These are phyloP conservation scores for Melanerpes formicivorus DNA, from an alignment of 2,113 vertebrate genomes.

Conservation along the genomic window DNA sequence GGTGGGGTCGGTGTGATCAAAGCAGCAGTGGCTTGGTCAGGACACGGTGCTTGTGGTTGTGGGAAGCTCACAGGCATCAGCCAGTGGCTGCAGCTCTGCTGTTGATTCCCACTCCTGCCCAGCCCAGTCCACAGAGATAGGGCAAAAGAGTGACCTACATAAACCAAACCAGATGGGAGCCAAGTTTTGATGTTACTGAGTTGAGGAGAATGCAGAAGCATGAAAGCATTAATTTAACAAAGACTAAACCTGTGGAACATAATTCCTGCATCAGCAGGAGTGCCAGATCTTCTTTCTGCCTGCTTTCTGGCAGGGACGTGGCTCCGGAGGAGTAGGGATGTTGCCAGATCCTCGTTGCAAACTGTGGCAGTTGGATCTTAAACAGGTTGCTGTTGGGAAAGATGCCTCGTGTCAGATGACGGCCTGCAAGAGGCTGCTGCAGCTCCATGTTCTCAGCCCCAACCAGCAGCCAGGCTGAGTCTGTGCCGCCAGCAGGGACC, in stretches of 20 bases:
- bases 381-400: background rate
- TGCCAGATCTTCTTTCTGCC: background rate
- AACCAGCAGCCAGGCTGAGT: background rate
- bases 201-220: background rate
- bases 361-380: background rate
- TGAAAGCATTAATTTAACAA: background rate
- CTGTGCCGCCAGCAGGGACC: background rate
- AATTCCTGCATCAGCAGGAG: background rate
- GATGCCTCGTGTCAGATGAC: background rate
- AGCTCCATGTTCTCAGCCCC: rapidly evolving
- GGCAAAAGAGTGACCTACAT: constrained; percentile 29
- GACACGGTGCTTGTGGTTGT: background rate
- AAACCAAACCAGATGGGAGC: background rate
- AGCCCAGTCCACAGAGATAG: background rate
- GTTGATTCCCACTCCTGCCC: background rate
- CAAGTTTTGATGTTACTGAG: background rate
- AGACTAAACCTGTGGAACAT: background rate
- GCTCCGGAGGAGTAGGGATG: background rate
- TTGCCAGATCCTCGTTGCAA: background rate
- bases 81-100: rapidly evolving
- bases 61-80: background rate
- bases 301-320: background rate
- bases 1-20: background rate
- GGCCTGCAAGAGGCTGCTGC: background rate
- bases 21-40: background rate